These are phyloP conservation scores for Drosophila anceps DNA, from an alignment of 2,888 invertebrate species.

Conservation along the genomic window DNA sequence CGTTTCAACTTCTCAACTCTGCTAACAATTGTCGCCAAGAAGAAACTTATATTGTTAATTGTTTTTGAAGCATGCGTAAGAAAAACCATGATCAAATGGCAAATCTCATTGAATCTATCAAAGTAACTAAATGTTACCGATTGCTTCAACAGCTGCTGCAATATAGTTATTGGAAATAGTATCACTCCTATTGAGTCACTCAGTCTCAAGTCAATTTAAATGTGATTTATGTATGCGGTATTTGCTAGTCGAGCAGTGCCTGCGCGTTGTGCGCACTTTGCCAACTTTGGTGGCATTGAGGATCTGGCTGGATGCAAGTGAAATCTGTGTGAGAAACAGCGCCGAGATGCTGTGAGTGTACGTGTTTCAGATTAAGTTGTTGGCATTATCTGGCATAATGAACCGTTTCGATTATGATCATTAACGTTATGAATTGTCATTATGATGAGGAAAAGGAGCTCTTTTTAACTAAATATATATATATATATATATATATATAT, in stretches of 20 bases:
- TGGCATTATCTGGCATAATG: slow-evolving; percentile 63
- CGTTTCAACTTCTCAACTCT: not conserved
- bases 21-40: not conserved
- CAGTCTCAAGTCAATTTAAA: not conserved
- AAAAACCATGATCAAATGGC: not conserved
- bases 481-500: not conserved
- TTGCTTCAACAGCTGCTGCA: not conserved
- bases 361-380: slow-evolving; percentile 66
- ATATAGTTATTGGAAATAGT: not conserved
- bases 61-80: too few relatives aligned
- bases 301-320: slow-evolving; percentile 2
- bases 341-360: slow-evolving; percentile 24
- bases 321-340: slow-evolving; percentile 8
- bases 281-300: slow-evolving; percentile 20
- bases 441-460: slow-evolving; percentile 21
- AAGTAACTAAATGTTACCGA: not conserved
- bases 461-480: not conserved
- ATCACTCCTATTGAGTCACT: not conserved
- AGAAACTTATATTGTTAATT: not conserved
- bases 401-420: slow-evolving; percentile 54
- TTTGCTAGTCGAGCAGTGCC: slow-evolving; percentile 1
- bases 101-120: not conserved
- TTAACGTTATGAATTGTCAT: slow-evolving; percentile 26
- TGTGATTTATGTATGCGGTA: not conserved
- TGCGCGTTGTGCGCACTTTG: not conserved